Evolutionary conservation across 1,140 invertebrate genomes (phyloP), one percentile per base, ranked within the genome.

Genomic region (Dendrolimus punctatus): DNA sequence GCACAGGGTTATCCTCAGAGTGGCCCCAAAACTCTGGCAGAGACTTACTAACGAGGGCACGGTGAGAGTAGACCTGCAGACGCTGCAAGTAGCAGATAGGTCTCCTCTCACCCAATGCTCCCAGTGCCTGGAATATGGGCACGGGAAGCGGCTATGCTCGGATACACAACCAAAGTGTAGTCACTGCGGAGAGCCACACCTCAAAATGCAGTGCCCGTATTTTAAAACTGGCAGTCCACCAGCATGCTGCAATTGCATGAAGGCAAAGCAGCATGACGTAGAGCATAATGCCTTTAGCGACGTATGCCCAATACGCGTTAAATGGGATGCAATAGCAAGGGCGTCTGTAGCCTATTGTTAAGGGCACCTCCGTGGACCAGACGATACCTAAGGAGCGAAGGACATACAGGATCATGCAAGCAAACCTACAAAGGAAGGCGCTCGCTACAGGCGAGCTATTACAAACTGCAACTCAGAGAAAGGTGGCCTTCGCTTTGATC

Each of bases 31-130:
- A 5, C 37, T 53, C 0, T 53, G 52, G 52, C 37, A 46, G 4
- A 37, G 44, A 10, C 4, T 38, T 0, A n/a, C 38, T 0, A 44
- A 36, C 5, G 43, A 23, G 3, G 23, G 23, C 23, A 23, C 23
- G 23, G 23, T 23, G 23, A 23, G 23, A 3, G 23, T 23, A 40
- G 48, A 57, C 43, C n/a, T 50, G 2, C 44, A 50, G n/a, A 4
- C 8, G 37, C 4, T 50, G 6, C 6, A 36, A 9, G 56, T 57
- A 9, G 46, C 40, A 5, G 56, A 57, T n/a, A 50, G 53, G 44
- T 44, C 56, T 0, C 56, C 56, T 0, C 10, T 58, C 6, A 40
- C 54, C 2, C 57, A 58, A 44, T 58, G 57, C 42, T 42, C 57
- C 4, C 37, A 44, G 3, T 58, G 57, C 44, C 42, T 58, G 4